Base-by-base conservation (phyloP, 1,140 invertebrate genomes). In the Apolygus lucorum region DNA sequence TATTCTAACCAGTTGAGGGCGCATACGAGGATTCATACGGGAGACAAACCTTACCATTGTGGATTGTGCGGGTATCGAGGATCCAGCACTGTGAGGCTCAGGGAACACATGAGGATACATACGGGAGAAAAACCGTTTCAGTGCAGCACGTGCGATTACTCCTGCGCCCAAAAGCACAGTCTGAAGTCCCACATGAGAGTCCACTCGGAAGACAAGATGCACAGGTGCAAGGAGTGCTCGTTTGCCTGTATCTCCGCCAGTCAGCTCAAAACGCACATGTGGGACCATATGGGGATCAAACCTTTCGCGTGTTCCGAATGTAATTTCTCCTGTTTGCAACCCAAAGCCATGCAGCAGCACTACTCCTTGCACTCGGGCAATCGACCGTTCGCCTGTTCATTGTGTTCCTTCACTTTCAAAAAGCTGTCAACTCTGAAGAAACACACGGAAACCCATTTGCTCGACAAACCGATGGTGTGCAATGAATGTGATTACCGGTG, bases 1-100 rank as follows among this genome's bases (percentile, higher is more conserved):
- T 82, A 87, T 8, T 78, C 88, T 68, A 88, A 88, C 72, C 88
- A 88, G 73, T 75, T 90, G 1, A 88, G 87, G 74, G 88, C 88
- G 2, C 88, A 90, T 73, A 77, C 85, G 11, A 76, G 87, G 2
- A 87, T 85, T 2, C 90, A 92, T 73, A 90, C 88, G 0, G 84
- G 85, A 1, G 84, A 87, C 69, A 75, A 83, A 49, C 87, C 87
- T 0, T 87, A 86, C 75, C 77, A 84, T 70, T 85, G 89, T 73
- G 80, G 80, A 0, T 82, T 84, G 34, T 92, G 90, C 74, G 81
- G 83, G 2, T 49, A 49, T 17, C 34, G 34, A 49, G 34, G 34
- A 11, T 8, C 8, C 34, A 49, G 17, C 17, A 49, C 17, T 49
- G 34, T 49, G 34, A 8, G 34, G 8, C 75, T 84, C 1, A 83